Evolutionary conservation across 2,888 invertebrate species (phyloP).

Genomic region (Gortyna flavago): DNA sequence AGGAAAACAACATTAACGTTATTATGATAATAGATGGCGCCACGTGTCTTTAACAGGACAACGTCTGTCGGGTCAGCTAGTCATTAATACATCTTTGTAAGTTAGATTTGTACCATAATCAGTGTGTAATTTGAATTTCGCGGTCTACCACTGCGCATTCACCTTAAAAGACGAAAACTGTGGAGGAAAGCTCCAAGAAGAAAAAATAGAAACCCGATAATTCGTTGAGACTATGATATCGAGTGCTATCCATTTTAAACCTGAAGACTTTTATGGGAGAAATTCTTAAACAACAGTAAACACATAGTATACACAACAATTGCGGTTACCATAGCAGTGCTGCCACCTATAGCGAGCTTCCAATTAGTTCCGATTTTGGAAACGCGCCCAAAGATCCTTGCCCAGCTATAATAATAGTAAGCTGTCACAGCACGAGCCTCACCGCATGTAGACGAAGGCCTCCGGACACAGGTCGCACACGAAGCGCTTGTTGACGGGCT

Average conservation of each 20-base stretch:
- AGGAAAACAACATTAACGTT: too few species aligned
- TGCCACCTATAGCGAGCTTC: neutral
- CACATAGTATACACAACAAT: neutral
- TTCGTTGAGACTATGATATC: neutral
- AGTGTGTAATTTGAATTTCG: too few species aligned
- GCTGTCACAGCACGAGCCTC: neutral
- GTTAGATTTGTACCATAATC: too few species aligned
- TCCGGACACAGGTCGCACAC: slow-evolving; percentile 87
- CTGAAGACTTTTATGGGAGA: neutral
- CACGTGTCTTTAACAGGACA: too few species aligned
- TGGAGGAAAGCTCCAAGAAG: neutral
- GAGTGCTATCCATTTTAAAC: neutral
- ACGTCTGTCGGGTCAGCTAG: too few species aligned
- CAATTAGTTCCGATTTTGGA: neutral
- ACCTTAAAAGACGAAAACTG: too few species aligned
- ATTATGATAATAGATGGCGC: too few species aligned
- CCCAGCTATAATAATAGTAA: neutral
- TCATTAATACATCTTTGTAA: too few species aligned
- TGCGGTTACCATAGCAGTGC: neutral
- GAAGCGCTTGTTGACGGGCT: slow-evolving; percentile 78
- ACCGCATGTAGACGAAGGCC: slow-evolving; percentile 86
- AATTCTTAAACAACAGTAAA: neutral
- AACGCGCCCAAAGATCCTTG: neutral
- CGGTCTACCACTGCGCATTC: too few species aligned
- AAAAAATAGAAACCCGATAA: neutral